Base-by-base conservation (phyloP, 2,888 invertebrate genomes). In the Mongoloraphidia duomilia region DNA sequence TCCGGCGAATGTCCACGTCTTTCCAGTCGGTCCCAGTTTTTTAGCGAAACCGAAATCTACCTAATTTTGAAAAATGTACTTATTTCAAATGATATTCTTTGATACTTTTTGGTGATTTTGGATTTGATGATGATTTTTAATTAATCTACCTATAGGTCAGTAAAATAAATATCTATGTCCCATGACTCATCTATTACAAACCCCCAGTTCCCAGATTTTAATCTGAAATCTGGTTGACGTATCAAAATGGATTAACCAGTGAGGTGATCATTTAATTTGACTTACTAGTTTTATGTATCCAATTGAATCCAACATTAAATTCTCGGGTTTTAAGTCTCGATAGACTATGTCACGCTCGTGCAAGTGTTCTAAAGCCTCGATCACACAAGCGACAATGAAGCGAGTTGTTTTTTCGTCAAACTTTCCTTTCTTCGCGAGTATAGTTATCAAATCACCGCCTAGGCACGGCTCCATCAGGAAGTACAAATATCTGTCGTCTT, bases 41-140 rank as follows among this genome's bases (percentile, higher is more conserved):
- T 93, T 93, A 34, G 91, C 89, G 64, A 93, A 94, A 12, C 94
- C 93, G 66, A 94, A 94, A 65, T 94, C 93, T 34, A 86, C 84
- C 84, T 84, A 55, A 42, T 64, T 61, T 49, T 39, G 49, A 34
- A 51, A 36, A 41, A 5, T 26, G 26, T 26, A 6, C 6, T 26
- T 26, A 6, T 26, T 26, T 26, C 26, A 26, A 26, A 6, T 26
- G 6, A 26, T 26, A 6, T n/a, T n/a, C n/a, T n/a, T n/a, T n/a
- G n/a, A n/a, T 26, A 6, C 26, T 5, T 26, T 6, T 26, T 26
- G 3, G 26, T 26, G 26, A 26, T 26, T 26, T 6, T 26, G 26
- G 26, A 26, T 26, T 26, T 26, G 26, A 26, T 26, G 26, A 26
- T 26, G 26, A 6, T 26, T 26, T 1, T 26, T 26, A 1, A 3